Base-by-base conservation (phyloP, 2,888 invertebrate genomes). In the Caenorhabditis panamensis region DNA sequence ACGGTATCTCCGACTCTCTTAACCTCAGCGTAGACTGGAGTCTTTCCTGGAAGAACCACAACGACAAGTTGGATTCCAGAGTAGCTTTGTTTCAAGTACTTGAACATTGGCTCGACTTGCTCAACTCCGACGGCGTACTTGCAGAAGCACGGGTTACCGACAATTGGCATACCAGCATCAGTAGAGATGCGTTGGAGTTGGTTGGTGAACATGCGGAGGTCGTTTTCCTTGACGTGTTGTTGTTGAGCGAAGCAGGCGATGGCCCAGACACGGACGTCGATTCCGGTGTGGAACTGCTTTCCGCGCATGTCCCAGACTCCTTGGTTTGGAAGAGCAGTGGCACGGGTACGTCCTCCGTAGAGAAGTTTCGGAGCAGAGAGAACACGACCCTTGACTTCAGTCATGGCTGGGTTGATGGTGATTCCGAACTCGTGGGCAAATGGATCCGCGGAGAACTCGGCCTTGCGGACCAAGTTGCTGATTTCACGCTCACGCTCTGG, bases 261-360 rank as follows among this genome's bases (percentile, higher is more conserved):
- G 18, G 99, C 99, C 99, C 99, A 99, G 47, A 98, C 86, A 85
- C 97, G 93, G 86, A 99, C 98, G 93, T 99, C 98, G 9, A 99
- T 97, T 58, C 99, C 99, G 86, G 97, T 97, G 92, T 97, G 99
- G 93, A 99, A 99, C 92, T 99, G 99, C 92, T 99, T 99, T 67
- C 99, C 99, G 78, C 99, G 94, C 99, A 99, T 99, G 92, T 99
- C 99, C 99, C 99, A 99, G 51, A 99, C 99, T 72, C 99, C 99
- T 92, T 97, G 96, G 92, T 97, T 98, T 37, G 99, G 99, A 91
- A 98, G 93, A 16, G 99, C 99, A 92, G 98, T 96, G 91, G 96
- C 95, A 77, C 89, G 88, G 49, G 86, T 90, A 88, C 99, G 94
- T 82, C 99, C 99, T 87, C 99, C 99, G 92, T 99, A 99, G 92